Evolutionary conservation across 2,888 invertebrate genomes (phyloP).

Genomic region (Amiota minor): DNA sequence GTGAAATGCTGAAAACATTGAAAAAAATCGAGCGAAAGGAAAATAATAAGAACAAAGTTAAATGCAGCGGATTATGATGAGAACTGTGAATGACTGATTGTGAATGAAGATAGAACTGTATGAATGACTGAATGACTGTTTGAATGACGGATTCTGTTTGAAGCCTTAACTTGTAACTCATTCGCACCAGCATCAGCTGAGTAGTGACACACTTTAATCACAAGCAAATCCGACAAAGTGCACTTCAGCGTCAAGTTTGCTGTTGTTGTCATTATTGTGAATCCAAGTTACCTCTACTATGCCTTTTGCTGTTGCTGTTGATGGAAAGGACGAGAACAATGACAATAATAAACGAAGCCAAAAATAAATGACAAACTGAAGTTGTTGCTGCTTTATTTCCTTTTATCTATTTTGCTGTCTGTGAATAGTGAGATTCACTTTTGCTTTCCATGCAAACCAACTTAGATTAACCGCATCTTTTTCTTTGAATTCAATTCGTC

Average conservation of each 20-base stretch:
- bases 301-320: constrained; percentile 27
- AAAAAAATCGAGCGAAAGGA: neutral
- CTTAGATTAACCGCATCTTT: neutral
- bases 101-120: neutral
- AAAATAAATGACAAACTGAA: constrained; percentile 21
- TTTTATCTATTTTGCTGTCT: neutral
- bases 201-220: constrained; percentile 33
- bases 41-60: neutral
- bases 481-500: neutral
- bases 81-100: neutral
- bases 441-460: neutral
- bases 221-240: too few relatives aligned
- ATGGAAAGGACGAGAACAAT: too few relatives aligned
- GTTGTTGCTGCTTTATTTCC: neutral
- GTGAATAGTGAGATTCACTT: neutral
- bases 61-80: neutral
- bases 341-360: constrained; percentile 39
- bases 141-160: neutral
- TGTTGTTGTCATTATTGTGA: constrained; percentile 6
- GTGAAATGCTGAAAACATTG: too few relatives aligned
- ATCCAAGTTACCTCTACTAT: neutral
- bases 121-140: neutral
- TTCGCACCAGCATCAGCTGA: neutral
- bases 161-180: neutral
- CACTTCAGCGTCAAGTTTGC: constrained; percentile 45